Evolutionary conservation across 1,140 invertebrate species (phyloP), one percentile per base, ranked within the genome.

Genomic region (Drosophila repletoides): DNA sequence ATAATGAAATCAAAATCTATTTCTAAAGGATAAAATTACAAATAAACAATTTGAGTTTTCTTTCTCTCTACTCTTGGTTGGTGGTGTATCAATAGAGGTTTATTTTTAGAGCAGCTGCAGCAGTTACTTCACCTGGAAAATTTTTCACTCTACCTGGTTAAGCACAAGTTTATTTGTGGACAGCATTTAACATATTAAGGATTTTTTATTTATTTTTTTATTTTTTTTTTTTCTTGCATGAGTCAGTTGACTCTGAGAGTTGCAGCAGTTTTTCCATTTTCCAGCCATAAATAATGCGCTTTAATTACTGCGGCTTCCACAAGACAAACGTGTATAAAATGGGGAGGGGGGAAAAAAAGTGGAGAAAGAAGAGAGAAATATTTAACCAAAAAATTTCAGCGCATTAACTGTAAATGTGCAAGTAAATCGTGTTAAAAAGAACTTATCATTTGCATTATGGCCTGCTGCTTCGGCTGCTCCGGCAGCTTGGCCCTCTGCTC

Each of bases 401-500:
- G 38, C 52, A 71, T 74, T 77, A 84, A 84, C 56, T 33, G 65
- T 26, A 67, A 81, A 70, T 70, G 59, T 61, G 69, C 38, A 79
- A 71, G 74, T 84, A 77, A 83, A 83, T 84, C 79, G 70, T 74
- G 70, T 83, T 86, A 79, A 79, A 84, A 79, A 59, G 79, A 83
- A 83, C 79, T 83, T 79, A 79, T 79, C 70, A 83, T 83, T 84
- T 84, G 60, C 79, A 84, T 79, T 80, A 79, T 55, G 49, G 33
- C 22, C 40, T 7, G 33, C n/a, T 7, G 5, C 2, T 7, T 1
- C 7, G 5, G 7, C 31, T 4, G 4, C 10, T n/a, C 14, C 15
- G 7, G 45, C 12, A n/a, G 45, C 15, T 15, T 29, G n/a, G n/a
- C 24, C n/a, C 5, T 6, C n/a, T 12, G 9, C n/a, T 9, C 2